Evolutionary conservation across 92 coral and sea anemone genomes (phyloP), one percentile per base, ranked within the genome.

Genomic region (Pocillopora meandrina): DNA sequence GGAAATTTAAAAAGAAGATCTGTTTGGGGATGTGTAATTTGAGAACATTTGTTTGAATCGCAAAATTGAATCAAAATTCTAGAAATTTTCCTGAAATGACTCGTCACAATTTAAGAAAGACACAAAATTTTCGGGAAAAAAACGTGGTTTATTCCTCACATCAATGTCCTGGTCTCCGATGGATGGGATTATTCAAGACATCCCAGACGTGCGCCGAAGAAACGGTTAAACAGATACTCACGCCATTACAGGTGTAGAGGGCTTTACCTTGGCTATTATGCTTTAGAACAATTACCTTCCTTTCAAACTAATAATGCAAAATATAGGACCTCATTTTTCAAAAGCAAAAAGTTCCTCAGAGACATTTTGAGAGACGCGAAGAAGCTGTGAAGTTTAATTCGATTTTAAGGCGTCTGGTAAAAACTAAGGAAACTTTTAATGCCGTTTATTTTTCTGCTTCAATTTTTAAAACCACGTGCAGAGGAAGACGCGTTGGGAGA

Each of bases 231-330:
- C 71, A 70, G 69, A 75, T 59, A 76, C 9, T 56, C 12, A 63
- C 82, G 64, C 58, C 59, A 12, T 63, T 65, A 65, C 83, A 65
- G 83, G 75, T 66, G 83, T 79, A 56, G 23, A 23, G 17, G 10
- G 12, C 18, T 19, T 13, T 49, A 65, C 65, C 83, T 79, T 55
- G 20, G 52, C 49, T 21, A 79, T 78, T 79, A 65, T 79, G 16
- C 74, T 65, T 19, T 49, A 23, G 74, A 61, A 79, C 74, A 79
- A 79, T 55, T 21, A 10, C 49, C 74, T 16, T 34, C 19, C 74
- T 17, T 61, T 47, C 83, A 63, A 56, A 49, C 56, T 16, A 12
- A 15, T 68, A 47, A 14, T 36, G 55, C 33, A 31, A 15, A 31
- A 18, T 7, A 52, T 65, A 79, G 19, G 61, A 21, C 18, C 56